Percentiles rank a stretch among this genome's conserved stretches.
Evolutionary conservation across 2,113 vertebrate genomes (phyloP).

Genomic region (Myotis yumanensis): DNA sequence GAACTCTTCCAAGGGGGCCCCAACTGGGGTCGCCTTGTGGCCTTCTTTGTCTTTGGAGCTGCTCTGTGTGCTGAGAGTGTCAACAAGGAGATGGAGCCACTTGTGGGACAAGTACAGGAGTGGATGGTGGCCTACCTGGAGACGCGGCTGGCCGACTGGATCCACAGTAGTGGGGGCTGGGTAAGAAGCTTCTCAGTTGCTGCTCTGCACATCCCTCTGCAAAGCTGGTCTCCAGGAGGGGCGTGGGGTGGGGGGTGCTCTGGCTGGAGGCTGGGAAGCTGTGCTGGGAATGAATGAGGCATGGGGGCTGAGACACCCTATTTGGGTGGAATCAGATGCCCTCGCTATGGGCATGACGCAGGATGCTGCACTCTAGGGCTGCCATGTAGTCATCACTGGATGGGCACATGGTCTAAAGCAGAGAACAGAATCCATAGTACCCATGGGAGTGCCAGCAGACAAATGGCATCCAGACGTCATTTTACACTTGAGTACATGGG

Average conservation of each 20-base stretch:
- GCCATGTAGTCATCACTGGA: constrained; percentile 43
- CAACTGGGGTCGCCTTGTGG: constrained; percentile 83
- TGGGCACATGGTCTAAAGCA: constrained; percentile 60
- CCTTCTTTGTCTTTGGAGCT: constrained; percentile 84
- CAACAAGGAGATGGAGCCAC: constrained; percentile 82
- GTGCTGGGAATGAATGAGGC: constrained; percentile 41
- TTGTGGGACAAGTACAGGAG: constrained; percentile 80
- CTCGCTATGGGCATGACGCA: neutral
- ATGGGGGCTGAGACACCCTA: neutral
- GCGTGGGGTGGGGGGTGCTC: constrained; percentile 67
- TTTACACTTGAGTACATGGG: neutral
- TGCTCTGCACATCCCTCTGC: constrained; percentile 35
- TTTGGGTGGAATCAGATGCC: constrained; percentile 49
- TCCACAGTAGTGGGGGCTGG: constrained; percentile 83
- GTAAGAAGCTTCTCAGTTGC: constrained; percentile 76
- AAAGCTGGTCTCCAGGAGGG: constrained; percentile 66
- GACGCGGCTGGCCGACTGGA: constrained; percentile 80
- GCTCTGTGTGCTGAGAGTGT: constrained; percentile 82
- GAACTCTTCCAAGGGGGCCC: constrained; percentile 82
- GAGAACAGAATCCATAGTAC: constrained; percentile 4
- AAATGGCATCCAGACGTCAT: constrained; percentile 20
- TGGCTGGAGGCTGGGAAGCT: constrained; percentile 46
- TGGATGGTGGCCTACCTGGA: constrained; percentile 84
- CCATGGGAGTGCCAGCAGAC: constrained; percentile 4
- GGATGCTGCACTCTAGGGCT: constrained; percentile 57